Base-by-base conservation (phyloP, 2,797 vertebrate species). In the Poeciliopsis paucimaculata region DNA sequence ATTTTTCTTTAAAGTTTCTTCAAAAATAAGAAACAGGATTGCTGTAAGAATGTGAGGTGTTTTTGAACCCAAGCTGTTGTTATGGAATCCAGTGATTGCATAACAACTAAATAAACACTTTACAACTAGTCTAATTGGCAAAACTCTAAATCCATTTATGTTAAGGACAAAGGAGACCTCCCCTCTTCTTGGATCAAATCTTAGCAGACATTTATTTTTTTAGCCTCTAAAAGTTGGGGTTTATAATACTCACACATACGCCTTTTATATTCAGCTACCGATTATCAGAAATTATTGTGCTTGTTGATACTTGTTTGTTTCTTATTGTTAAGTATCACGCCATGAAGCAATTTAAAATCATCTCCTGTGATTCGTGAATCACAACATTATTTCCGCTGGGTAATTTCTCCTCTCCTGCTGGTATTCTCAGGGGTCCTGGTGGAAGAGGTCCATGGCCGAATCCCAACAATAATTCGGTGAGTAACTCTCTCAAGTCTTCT, bases 401-500 rank as follows among this genome's bases (percentile, higher is more conserved):
- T 71, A 39, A 23, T 18, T 79, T 53, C 75, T 47, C 16, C 1
- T 55, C 8, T 85, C 5, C 66, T 68, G 8, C 82, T 39, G 87
- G 41, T 77, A 55, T 57, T 90, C 85, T 3, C 86, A 98, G 97
- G 95, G 96, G 96, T 82, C 96, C 97, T 0, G 97, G 95, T 73
- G 96, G 96, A 81, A 95, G 97, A 64, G 96, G 97, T 88, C 96
- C 97, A 0, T 97, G 97, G 97, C 96, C 96, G 3, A 97, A 96
- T 86, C 96, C 97, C 79, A 97, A 97, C 84, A 88, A 96, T 84
- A 97, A 97, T 90, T 97, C 97, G 72, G 97, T 98, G 93, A 96
- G 96, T 95, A 76, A 41, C 23, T 77, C 26, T 77, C 77, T 39
- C 46, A 53, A 53, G 46, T 78, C 77, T 73, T 75, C 78, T 73